Evolutionary conservation across 2,797 vertebrate species (phyloP), one percentile per base, ranked within the genome.

Genomic region (Phataginus tetradactyla): DNA sequence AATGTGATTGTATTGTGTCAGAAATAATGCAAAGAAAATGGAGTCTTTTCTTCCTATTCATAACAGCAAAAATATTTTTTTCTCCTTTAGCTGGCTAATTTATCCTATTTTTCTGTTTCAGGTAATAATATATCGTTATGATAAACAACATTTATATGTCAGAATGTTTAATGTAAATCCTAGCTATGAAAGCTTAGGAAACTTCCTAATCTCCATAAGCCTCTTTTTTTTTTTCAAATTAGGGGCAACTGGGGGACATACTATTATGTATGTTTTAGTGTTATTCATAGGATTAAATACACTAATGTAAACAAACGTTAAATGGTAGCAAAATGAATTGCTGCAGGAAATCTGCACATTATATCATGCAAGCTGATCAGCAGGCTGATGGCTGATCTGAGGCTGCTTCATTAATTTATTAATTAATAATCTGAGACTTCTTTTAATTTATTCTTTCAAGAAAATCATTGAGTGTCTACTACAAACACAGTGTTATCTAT

Each of bases 131-230:
- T 45, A 32, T 13, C 14, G 42, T 64, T 8, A 61, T 12, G 42
- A 12, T 27, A 95, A 91, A 87, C 45, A 69, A 64, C 7, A 17
- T 86, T 75, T 69, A 45, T 71, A 61, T 32, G 11, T 45, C 51
- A 92, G 32, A 77, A 64, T 85, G 18, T 74, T 89, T 90, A 25
- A 77, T 18, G 84, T 90, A 90, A 84, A 86, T 86, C 21, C 9
- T 86, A 68, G 32, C 7, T 84, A 66, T 18, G 34, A 74, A 86
- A 94, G 8, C 75, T 39, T 63, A 63, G 34, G 61, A 69, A 94
- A 95, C 66, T 55, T 77, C 39, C 15, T 71, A 95, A 79, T 3
- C 37, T 61, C 32, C 29, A 51, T 34, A 83, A 83, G 21, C 1
- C 10, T 81, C 3, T 12, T 37, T 61, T 74, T 29, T 42, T 37